A percentile compares a stretch with the other conserved stretches of the same genome.
phyloP scores from a whole-genome alignment of 2,888 invertebrate genomes.

The Elmis aenea region DNA sequence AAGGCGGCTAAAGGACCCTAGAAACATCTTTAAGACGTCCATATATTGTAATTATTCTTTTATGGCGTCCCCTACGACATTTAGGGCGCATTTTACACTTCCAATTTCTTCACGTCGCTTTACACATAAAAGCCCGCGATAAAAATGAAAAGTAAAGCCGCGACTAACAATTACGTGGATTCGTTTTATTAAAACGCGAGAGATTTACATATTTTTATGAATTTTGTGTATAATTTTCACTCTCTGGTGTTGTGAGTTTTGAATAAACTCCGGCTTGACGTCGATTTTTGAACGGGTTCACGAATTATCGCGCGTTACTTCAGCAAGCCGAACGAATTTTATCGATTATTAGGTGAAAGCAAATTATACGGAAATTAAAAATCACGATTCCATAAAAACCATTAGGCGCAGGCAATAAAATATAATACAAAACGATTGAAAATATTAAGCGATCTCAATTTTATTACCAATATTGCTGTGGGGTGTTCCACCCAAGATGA shows the following conservation, averaged over 20 bases:
- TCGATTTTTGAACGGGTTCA: too few relatives aligned
- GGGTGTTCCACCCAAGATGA: too few relatives aligned
- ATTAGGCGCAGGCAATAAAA: too few relatives aligned
- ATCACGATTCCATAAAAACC: neutral
- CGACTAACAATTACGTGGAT: conserved; percentile 7
- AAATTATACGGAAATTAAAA: neutral
- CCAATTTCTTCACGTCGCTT: conserved; percentile 8
- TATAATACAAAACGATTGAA: too few relatives aligned
- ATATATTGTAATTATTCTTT: conserved; percentile 19
- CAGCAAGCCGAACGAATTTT: too few relatives aligned
- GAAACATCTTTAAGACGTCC: conserved; percentile 13
- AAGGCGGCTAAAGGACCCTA: conserved; percentile 12
- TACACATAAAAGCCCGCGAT: conserved; percentile 11
- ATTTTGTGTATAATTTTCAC: conserved; percentile 18
- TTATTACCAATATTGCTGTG: too few relatives aligned
- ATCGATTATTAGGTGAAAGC: neutral
- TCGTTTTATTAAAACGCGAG: conserved; percentile 12
- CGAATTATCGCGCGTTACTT: too few relatives aligned
- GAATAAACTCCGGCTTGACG: too few relatives aligned
- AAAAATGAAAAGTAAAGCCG: conserved; percentile 5
- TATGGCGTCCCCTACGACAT: conserved; percentile 7
- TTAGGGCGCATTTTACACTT: conserved; percentile 12
- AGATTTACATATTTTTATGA: conserved; percentile 20
- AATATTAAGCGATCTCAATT: too few relatives aligned
- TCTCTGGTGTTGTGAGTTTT: conserved; percentile 16